These are phyloP conservation scores for Umimayanthus chanpuru DNA, from an alignment of 92 coral and sea anemone species.

Conservation along the genomic window DNA sequence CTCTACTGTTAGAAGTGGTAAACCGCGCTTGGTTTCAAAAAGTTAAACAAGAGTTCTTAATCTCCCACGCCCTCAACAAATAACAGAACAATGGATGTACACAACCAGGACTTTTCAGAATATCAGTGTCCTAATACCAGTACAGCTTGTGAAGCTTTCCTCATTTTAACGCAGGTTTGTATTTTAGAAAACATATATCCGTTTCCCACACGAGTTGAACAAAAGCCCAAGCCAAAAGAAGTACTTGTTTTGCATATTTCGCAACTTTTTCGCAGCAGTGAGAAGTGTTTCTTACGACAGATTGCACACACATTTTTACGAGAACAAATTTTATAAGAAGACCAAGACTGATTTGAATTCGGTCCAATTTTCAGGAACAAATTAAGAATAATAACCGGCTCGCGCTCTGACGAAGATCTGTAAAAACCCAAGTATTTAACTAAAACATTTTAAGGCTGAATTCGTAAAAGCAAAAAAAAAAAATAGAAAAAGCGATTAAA, in stretches of 20 bases:
- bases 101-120: not conserved
- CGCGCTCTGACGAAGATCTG: too few species aligned
- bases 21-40: not conserved
- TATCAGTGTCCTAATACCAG: not conserved
- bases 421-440: too few species aligned
- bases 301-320: not conserved
- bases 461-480: not conserved
- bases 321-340: too few species aligned
- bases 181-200: not conserved
- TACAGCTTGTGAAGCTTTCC: not conserved
- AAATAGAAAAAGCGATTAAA: too few species aligned
- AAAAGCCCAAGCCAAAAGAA: too few species aligned
- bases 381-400: too few species aligned
- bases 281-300: not conserved
- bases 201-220: not conserved
- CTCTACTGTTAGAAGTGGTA: not conserved
- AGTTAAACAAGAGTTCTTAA: not conserved
- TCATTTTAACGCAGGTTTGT: not conserved
- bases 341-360: not conserved
- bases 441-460: not conserved
- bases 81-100: not conserved
- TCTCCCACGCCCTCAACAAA: not conserved
- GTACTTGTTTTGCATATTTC: too few species aligned
- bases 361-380: too few species aligned
- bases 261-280: not conserved